phyloP scores from a whole-genome alignment of 2,797 vertebrate species.

The Gymnothorax javanicus region DNA sequence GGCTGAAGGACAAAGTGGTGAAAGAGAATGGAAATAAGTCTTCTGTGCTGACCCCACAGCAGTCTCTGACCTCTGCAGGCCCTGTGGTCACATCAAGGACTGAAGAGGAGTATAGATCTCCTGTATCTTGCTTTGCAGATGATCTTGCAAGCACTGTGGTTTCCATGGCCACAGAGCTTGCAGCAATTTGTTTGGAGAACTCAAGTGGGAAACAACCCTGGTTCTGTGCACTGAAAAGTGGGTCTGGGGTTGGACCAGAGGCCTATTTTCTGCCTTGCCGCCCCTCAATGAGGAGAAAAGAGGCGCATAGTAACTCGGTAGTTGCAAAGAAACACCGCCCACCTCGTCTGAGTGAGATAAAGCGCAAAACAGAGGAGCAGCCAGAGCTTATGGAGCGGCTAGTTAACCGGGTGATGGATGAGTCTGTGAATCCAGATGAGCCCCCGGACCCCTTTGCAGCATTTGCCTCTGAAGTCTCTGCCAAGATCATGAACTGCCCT shows the following conservation, averaged over 20 bases:
- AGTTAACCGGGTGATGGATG: constrained; percentile 95
- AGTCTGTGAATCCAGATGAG: constrained; percentile 89
- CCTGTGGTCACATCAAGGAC: constrained; percentile 69
- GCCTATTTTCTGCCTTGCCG: constrained; percentile 74
- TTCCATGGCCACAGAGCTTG: constrained; percentile 98
- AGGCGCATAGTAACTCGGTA: constrained; percentile 68
- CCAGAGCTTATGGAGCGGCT: constrained; percentile 95
- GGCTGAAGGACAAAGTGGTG: constrained; percentile 36
- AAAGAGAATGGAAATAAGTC: constrained; percentile 66
- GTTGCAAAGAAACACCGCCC: constrained; percentile 89
- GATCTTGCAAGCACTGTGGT: constrained; percentile 94
- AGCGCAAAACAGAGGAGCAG: constrained; percentile 95
- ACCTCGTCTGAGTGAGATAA: constrained; percentile 97
- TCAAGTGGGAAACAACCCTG: constrained; percentile 94
- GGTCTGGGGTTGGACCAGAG: constrained; percentile 67
- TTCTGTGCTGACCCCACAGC: constrained; percentile 69
- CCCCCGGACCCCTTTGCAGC: constrained; percentile 81
- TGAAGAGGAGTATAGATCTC: constrained; percentile 75
- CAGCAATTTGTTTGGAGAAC: constrained; percentile 96
- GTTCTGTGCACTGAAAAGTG: constrained; percentile 92
- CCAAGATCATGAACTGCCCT: constrained; percentile 91
- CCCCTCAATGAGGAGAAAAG: constrained; percentile 86
- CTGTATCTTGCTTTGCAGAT: constrained; percentile 90
- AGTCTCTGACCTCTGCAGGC: constrained; percentile 65
- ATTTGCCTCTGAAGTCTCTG: constrained; percentile 92